A percentile compares a stretch with the other conserved stretches of the same genome.
Conservation (phyloP, 2,797 vertebrate species). For the Coreius guichenoti region DNA sequence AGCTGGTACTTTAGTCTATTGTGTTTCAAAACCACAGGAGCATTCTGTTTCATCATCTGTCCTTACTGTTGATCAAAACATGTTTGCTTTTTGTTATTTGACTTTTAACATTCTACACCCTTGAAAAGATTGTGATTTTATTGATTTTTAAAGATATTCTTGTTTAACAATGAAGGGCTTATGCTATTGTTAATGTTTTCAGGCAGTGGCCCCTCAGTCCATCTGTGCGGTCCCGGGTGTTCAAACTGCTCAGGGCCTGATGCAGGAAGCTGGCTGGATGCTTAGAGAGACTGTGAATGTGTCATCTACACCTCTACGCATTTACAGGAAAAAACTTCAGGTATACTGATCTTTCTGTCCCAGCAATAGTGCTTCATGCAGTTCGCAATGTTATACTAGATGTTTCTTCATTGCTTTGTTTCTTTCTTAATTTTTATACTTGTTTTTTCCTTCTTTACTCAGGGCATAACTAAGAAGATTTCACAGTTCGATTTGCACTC, state of each 20-base stretch:
- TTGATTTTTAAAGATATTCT: not conserved
- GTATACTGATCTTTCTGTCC: conserved; percentile 57
- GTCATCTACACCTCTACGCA: conserved; percentile 64
- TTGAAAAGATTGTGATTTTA: not conserved
- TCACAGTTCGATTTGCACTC: conserved; percentile 60
- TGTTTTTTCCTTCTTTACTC: conserved; percentile 42
- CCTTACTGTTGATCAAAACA: not conserved
- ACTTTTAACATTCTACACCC: not conserved
- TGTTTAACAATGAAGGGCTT: not conserved
- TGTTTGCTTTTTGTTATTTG: not conserved
- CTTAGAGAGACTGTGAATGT: conserved; percentile 64
- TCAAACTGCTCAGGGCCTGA: conserved; percentile 58
- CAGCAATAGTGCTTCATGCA: not conserved
- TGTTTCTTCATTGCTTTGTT: not conserved
- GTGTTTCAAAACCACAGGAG: not conserved
- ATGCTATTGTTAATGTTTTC: conserved; percentile 8
- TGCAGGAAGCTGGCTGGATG: conserved; percentile 61
- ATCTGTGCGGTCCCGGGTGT: conserved; percentile 26
- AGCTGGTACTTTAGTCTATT: not conserved
- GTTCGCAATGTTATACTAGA: not conserved
- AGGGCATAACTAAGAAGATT: conserved; percentile 66
- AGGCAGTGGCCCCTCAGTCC: conserved; percentile 62
- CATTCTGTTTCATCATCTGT: not conserved
- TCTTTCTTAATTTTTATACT: not conserved
- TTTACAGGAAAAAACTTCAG: conserved; percentile 70